These are phyloP conservation scores for Lutraria rhynchaena DNA, from an alignment of 1,140 invertebrate species.

Conservation along the genomic window DNA sequence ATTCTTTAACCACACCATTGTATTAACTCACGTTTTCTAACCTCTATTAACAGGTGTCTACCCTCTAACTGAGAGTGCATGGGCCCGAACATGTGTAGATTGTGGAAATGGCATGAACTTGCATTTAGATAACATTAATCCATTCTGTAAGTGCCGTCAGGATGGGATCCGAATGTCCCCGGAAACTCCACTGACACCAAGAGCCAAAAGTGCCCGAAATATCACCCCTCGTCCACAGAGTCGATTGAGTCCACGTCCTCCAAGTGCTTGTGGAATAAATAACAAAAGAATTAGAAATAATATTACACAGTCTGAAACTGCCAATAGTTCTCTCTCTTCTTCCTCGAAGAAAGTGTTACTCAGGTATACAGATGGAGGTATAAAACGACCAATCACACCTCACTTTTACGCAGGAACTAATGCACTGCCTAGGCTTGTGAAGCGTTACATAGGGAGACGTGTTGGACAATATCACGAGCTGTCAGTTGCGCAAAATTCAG, in stretches of 20 bases:
- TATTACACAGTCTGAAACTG: not conserved
- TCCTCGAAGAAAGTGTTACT: constrained; percentile 62
- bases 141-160: constrained; percentile 75
- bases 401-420: constrained; percentile 28
- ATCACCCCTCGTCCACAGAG: constrained; percentile 62
- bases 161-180: constrained; percentile 70
- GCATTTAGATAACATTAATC: constrained; percentile 72
- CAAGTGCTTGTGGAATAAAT: constrained; percentile 52
- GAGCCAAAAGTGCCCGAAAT: constrained; percentile 55
- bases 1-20: no score
- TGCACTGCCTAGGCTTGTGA: constrained; percentile 63
- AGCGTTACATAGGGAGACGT: constrained; percentile 65
- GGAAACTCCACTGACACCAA: constrained; percentile 15
- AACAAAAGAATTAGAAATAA: constrained; percentile 2
- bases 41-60: constrained; percentile 69
- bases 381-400: constrained; percentile 64
- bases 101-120: constrained; percentile 77
- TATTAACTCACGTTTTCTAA: constrained; percentile 47
- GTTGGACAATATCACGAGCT: constrained; percentile 67
- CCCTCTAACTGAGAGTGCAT: constrained; percentile 66
- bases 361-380: constrained; percentile 66
- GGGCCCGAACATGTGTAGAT: constrained; percentile 69
- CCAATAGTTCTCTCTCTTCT: not conserved
- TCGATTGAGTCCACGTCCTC: constrained; percentile 61
- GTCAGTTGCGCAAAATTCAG: constrained; percentile 46